Evolutionary conservation across 1,140 invertebrate species (phyloP).

Genomic region (Berghia stephanieae): DNA sequence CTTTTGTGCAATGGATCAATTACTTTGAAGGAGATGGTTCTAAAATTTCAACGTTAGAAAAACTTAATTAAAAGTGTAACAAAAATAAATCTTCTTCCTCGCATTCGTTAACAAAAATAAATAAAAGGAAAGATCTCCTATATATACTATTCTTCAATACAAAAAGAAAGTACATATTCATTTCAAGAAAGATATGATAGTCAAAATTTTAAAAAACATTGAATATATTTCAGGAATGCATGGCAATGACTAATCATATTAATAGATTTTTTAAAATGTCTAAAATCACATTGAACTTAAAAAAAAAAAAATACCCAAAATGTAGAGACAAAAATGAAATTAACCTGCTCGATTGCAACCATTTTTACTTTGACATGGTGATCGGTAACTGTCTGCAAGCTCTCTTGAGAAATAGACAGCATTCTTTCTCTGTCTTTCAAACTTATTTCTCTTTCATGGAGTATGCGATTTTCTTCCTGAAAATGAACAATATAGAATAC

Average conservation of each 20-base stretch:
- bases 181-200: too few species aligned
- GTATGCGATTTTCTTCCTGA: slow-evolving; percentile 55
- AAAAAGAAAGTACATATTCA: too few species aligned
- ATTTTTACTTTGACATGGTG: slow-evolving; percentile 56
- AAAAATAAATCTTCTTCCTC: too few species aligned
- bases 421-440: slow-evolving; percentile 60
- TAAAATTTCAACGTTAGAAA: too few species aligned
- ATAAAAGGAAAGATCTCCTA: too few species aligned
- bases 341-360: slow-evolving; percentile 51
- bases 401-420: slow-evolving; percentile 54
- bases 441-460: slow-evolving; percentile 55
- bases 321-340: background rate
- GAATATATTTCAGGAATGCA: too few species aligned
- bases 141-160: too few species aligned
- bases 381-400: slow-evolving; percentile 57
- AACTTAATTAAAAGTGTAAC: too few species aligned
- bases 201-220: too few species aligned
- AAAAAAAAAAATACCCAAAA: background rate
- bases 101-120: too few species aligned
- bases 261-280: background rate
- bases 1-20: too few species aligned
- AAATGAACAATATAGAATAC: slow-evolving; percentile 20
- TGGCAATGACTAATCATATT: background rate
- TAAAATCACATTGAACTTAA: background rate
- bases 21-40: too few species aligned